These are phyloP conservation scores for Crocallis elinguaria DNA, from an alignment of 2,888 invertebrate genomes.

Conservation along the genomic window DNA sequence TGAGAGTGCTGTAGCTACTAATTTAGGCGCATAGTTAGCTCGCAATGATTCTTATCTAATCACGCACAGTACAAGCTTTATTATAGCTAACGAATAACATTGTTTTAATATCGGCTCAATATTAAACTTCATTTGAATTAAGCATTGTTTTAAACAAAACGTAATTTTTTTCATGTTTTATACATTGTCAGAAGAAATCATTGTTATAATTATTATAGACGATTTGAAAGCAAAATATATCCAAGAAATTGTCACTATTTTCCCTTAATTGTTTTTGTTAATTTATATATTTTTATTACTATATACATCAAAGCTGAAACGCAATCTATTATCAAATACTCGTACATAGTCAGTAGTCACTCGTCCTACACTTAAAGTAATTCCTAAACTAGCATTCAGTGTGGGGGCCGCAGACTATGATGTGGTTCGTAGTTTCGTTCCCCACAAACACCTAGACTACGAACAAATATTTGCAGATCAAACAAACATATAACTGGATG, in stretches of 20 bases:
- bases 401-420: neutral
- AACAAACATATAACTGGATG: slow-evolving; percentile 12
- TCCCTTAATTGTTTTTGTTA: neutral
- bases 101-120: neutral
- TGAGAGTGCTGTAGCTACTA: slow-evolving; percentile 1
- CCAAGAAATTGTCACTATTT: too few species aligned
- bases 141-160: too few species aligned
- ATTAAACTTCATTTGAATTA: too few species aligned
- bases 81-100: slow-evolving; percentile 8
- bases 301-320: too few species aligned
- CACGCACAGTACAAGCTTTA: slow-evolving; percentile 14
- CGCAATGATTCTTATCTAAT: slow-evolving; percentile 9
- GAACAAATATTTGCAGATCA: slow-evolving; percentile 22
- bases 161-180: too few species aligned
- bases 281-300: too few species aligned
- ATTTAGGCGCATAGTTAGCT: slow-evolving; percentile 5
- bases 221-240: too few species aligned
- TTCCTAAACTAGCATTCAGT: slow-evolving; percentile 13
- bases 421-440: too few species aligned
- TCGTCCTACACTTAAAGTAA: neutral
- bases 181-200: too few species aligned
- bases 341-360: neutral
- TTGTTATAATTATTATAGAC: too few species aligned
- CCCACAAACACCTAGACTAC: slow-evolving; percentile 22
- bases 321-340: too few species aligned